These are phyloP conservation scores for Hydra vulgaris DNA, from an alignment of 30 jellyfish, hydroid and myxozoan genomes.

Conservation along the genomic window DNA sequence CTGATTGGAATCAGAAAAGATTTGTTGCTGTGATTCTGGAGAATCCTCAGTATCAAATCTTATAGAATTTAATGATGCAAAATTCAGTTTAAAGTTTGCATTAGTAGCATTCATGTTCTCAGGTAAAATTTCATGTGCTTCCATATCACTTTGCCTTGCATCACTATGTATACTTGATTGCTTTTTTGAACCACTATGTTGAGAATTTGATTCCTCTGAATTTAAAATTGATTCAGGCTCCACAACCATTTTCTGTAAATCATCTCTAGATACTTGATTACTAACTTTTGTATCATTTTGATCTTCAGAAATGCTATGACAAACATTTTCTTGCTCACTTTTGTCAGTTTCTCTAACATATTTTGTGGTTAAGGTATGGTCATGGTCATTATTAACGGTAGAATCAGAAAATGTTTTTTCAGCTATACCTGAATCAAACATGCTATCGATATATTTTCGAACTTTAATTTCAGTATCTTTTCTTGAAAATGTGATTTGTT, in stretches of 20 bases:
- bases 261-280: not conserved
- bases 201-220: not conserved
- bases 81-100: not conserved
- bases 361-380: no score
- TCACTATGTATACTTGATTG: not conserved
- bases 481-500: not conserved
- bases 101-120: not conserved
- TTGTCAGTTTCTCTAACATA: not conserved
- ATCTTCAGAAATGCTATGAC: not conserved
- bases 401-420: conserved; percentile 24
- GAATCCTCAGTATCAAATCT: conserved; percentile 33
- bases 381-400: not conserved
- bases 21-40: conserved; percentile 21
- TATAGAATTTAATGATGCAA: conserved; percentile 26
- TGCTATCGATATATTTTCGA: not conserved
- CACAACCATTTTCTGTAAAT: not conserved
- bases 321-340: not conserved
- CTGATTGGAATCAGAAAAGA: conserved; percentile 13
- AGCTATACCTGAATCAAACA: conserved; percentile 32
- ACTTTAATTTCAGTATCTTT: not conserved
- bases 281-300: not conserved
- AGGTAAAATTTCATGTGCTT: not conserved
- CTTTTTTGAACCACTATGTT: conserved; percentile 8
- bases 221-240: not conserved
- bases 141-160: not conserved